phyloP scores from a whole-genome alignment of 2,797 vertebrate genomes.

The Gymnocypris eckloni region DNA sequence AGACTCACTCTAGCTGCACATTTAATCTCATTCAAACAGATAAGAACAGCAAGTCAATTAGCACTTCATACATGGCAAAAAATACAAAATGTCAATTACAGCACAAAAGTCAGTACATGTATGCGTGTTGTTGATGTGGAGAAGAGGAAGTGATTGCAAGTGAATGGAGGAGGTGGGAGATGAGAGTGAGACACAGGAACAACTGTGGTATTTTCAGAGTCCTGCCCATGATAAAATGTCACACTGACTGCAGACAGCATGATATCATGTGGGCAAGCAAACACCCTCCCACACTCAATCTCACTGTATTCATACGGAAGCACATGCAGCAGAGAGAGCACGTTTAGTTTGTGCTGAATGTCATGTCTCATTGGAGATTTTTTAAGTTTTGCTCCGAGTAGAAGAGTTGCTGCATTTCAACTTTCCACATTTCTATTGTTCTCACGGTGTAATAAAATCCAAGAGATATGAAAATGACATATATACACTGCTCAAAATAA shows the following conservation, averaged over 20 bases:
- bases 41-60: neutral
- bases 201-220: slow-evolving; percentile 26
- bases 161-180: slow-evolving; percentile 41
- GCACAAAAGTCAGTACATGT: neutral
- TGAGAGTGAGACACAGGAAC: slow-evolving; percentile 27
- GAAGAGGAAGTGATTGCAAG: slow-evolving; percentile 34
- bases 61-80: neutral
- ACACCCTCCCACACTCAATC: slow-evolving; percentile 8
- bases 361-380: neutral
- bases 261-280: neutral
- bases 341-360: slow-evolving; percentile 10
- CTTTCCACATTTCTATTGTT: neutral
- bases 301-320: neutral
- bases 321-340: neutral
- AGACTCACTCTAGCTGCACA: neutral
- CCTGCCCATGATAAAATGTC: slow-evolving; percentile 12
- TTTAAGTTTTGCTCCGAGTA: neutral
- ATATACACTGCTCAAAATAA: neutral
- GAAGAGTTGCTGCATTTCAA: neutral
- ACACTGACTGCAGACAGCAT: neutral
- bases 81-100: neutral
- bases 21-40: neutral
- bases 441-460: neutral
- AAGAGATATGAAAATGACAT: neutral
- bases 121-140: slow-evolving; percentile 41